Base-by-base conservation (phyloP, 2,888 invertebrate genomes). In the Megastigmus dorsalis region DNA sequence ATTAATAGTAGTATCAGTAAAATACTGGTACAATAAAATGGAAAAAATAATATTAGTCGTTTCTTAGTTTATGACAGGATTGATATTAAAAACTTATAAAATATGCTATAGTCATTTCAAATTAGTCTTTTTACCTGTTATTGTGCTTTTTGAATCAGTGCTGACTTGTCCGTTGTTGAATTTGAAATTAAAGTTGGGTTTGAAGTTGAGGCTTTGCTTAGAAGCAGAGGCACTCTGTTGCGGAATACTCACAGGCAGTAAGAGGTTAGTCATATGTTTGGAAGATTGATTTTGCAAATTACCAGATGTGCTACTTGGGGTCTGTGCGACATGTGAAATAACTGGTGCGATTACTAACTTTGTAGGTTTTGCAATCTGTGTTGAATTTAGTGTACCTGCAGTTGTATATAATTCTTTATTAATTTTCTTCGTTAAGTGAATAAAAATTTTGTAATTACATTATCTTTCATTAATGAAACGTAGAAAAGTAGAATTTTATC, bases 161-260 rank as follows among this genome's bases (percentile, higher is more conserved):
- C 90, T 91, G 74, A 92, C 89, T 84, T 92, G 91, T 3, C 92
- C 92, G 85, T 92, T 93, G 23, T 91, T 90, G 82, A 93, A 66
- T 33, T 92, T 72, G 45, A 73, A 73, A 36, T 68, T 72, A 23
- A 72, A 65, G 18, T 54, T 73, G 30, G 45, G 71, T 89, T 93
- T 93, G 74, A 93, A 89, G 85, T 93, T 93, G 74, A 92, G 92
- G 79, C 92, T 90, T 57, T 91, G 92, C 7, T 91, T 90, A 82
- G 91, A 90, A 10, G 90, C 74, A 28, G 84, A 78, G 23, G 79
- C 83, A 33, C 83, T 82, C 59, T 84, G 84, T 69, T 84, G 88
- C 5, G 86, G 83, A 78, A 86, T 84, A 63, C 79, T 83, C 67
- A 88, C 85, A 65, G 88, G 88, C 71, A 88, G 72, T 75, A 88